These are phyloP conservation scores for Drosophila pachea DNA, from an alignment of 1,140 invertebrate species.

Conservation along the genomic window DNA sequence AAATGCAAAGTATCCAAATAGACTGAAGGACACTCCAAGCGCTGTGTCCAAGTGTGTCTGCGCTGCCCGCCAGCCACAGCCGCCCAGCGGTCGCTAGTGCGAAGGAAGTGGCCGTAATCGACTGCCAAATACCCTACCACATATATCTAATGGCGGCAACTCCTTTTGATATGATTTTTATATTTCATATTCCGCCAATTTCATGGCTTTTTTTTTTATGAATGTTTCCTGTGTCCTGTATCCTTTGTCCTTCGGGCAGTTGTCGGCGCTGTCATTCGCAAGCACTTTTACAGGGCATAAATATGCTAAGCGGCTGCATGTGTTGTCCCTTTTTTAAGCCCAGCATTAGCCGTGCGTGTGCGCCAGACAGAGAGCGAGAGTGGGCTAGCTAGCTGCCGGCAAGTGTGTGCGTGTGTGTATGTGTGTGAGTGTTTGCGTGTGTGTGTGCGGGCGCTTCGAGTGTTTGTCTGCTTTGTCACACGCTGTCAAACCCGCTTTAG, in stretches of 20 bases:
- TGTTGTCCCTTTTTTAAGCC: constrained; percentile 20
- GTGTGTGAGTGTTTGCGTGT: constrained; percentile 24
- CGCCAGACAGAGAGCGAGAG: constrained; percentile 10
- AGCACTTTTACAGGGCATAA: constrained; percentile 35
- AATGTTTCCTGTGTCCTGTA: too few relatives aligned
- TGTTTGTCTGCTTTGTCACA: constrained; percentile 61
- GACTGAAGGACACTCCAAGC: constrained; percentile 74
- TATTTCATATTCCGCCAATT: constrained; percentile 1
- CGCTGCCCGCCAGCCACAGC: constrained; percentile 10
- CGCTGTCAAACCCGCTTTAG: constrained; percentile 67
- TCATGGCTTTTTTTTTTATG: too few relatives aligned
- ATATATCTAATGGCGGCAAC: too few relatives aligned
- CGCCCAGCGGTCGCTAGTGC: not conserved
- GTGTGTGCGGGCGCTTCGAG: constrained; percentile 22
- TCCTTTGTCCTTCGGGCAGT: not conserved
- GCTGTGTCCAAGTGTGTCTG: constrained; percentile 71
- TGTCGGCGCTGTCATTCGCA: not conserved
- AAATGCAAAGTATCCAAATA: constrained; percentile 77
- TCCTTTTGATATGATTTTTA: not conserved
- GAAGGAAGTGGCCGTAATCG: not conserved
- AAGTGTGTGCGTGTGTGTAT: constrained; percentile 12
- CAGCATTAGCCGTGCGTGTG: not conserved
- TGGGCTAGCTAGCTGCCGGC: constrained; percentile 1
- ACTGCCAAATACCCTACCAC: constrained; percentile 9
- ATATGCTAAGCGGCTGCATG: constrained; percentile 56